Evolutionary conservation across 2,888 invertebrate species (phyloP), one percentile per base, ranked within the genome.

Genomic region (Lasioglossum malachurum): DNA sequence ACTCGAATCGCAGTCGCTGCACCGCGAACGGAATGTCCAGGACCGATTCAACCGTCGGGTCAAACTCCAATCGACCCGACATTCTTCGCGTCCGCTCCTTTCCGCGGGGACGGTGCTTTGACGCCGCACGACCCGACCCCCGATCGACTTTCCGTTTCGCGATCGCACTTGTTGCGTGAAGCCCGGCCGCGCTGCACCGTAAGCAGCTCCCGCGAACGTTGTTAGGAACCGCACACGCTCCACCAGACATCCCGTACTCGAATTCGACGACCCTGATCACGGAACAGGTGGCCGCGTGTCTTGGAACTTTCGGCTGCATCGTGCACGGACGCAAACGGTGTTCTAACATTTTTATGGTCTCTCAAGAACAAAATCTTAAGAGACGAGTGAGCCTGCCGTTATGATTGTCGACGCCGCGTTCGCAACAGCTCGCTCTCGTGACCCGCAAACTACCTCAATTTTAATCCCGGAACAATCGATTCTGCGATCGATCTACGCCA

Each of bases 141-240:
- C 64, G 64, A 71, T 71, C 71, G 71, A 71, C 71, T 38, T 41
- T 71, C 41, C 71, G 71, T 71, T 41, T 41, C 71, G 71, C 71
- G 71, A 67, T 76, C 76, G 76, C 76, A 76, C 76, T 76, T 76
- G 76, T 76, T 76, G 76, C 76, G 76, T 44, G 64, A 46, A 46
- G 31, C 76, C 46, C 75, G 38, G 14, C 38, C 74, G 49, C n/a
- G 49, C n/a, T 53, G 38, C 57, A 49, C 74, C 74, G 74, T 74
- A 57, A 57, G 38, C 75, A 16, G 75, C 46, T 41, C 38, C 38
- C 75, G 57, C 41, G 41, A 72, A 41, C 71, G 14, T 38, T 23
- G 38, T 35, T 31, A 64, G 64, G 31, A 64, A 31, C 31, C 64
- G 27, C 31, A 19, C 64, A 16, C 60, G 27, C 60, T 27, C 7